A percentile compares a stretch with the other conserved stretches of the same genome.
Conservation (phyloP, 2,113 vertebrate genomes). For the Gavia stellata region DNA sequence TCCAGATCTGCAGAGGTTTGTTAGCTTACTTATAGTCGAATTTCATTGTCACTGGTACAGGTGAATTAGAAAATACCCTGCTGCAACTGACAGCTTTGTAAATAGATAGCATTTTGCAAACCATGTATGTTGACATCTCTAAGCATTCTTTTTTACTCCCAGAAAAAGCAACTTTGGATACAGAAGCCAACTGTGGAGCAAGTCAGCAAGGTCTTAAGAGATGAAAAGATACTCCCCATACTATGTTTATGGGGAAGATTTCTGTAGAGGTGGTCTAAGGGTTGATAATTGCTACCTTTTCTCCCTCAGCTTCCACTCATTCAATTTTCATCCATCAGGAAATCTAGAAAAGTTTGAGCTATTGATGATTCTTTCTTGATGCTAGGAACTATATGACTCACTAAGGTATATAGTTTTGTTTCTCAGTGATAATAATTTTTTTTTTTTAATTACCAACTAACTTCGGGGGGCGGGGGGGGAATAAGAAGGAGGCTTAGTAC, state of each 20-base stretch:
- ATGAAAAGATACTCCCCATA: neutral
- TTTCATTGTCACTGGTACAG: neutral
- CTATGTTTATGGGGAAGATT: neutral
- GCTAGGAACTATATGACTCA: neutral
- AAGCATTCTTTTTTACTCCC: neutral
- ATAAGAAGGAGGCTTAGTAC: neutral
- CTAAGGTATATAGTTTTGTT: neutral
- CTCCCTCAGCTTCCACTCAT: neutral
- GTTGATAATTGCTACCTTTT: neutral
- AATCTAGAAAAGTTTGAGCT: neutral
- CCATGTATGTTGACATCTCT: neutral
- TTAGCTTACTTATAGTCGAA: neutral
- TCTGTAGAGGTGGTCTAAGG: neutral
- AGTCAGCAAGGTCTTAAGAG: neutral
- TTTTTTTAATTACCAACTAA: neutral
- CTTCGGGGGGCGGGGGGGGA: rapidly evolving
- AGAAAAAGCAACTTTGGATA: neutral
- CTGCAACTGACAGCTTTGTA: neutral
- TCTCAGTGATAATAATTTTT: neutral
- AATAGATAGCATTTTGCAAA: neutral
- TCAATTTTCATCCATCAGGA: neutral
- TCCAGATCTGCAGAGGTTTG: neutral
- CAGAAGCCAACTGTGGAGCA: neutral
- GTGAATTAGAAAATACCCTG: neutral
- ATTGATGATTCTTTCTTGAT: neutral